A percentile compares a stretch with the other conserved stretches of the same genome.
Evolutionary conservation across 2,113 vertebrate species (phyloP).

Genomic region (Maccullochella peelii): DNA sequence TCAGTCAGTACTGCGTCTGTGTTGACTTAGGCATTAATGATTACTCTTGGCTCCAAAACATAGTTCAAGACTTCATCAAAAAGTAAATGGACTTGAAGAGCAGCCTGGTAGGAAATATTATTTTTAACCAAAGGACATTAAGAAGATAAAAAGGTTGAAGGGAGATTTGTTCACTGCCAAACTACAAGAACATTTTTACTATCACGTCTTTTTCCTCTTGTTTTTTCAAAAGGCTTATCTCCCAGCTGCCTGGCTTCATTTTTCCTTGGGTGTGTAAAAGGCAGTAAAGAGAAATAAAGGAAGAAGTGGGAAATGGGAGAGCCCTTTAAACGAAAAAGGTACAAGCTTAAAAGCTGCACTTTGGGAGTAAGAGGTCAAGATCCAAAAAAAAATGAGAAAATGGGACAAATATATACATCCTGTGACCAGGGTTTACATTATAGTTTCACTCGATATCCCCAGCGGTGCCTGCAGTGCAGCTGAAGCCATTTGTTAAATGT

Average conservation of each 20-base stretch:
- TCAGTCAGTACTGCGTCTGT: not conserved
- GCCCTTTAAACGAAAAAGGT: conserved; percentile 5
- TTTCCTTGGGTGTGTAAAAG: not conserved
- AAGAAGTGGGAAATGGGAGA: conserved; percentile 20
- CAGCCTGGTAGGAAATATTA: not conserved
- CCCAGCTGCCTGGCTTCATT: not conserved
- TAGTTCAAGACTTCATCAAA: not conserved
- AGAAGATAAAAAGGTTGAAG: not conserved
- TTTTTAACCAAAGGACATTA: not conserved
- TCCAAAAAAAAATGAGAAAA: conserved; percentile 7
- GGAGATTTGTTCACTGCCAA: not conserved
- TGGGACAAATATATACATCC: conserved; percentile 10
- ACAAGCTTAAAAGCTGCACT: conserved; percentile 12
- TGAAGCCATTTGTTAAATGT: conserved; percentile 57
- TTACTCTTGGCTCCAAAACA: not conserved
- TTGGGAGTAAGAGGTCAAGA: conserved; percentile 17
- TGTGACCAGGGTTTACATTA: conserved; percentile 42
- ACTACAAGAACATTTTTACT: not conserved
- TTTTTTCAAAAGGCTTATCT: not conserved
- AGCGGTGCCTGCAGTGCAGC: conserved; percentile 36
- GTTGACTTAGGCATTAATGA: not conserved
- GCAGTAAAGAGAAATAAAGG: not conserved
- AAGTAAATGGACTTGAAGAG: conserved; percentile 25
- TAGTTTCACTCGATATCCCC: conserved; percentile 45
- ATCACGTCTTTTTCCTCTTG: not conserved